Evolutionary conservation across 1,140 invertebrate genomes (phyloP).

Genomic region (Pararge aegeria): DNA sequence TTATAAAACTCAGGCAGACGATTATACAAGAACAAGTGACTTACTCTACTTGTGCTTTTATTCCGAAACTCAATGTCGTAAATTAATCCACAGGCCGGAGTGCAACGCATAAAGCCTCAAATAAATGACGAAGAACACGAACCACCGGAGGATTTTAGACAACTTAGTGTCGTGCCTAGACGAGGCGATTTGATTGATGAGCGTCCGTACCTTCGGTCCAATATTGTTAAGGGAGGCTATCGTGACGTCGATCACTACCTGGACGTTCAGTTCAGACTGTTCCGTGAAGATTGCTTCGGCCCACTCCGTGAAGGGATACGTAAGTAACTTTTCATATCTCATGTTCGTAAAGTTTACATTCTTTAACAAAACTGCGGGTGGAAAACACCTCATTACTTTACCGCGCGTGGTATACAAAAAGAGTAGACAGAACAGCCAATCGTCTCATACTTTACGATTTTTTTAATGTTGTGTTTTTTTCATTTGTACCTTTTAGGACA

Average conservation of each 20-base stretch:
- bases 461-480: no score
- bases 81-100: neutral
- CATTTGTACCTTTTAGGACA: no score
- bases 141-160: slow-evolving; percentile 71
- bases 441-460: no score
- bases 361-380: no score
- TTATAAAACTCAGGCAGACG: no score
- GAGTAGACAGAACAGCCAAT: no score
- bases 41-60: no score
- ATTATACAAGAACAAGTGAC: no score
- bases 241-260: slow-evolving; percentile 85
- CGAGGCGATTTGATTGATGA: slow-evolving; percentile 48
- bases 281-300: slow-evolving; percentile 87
- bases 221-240: slow-evolving; percentile 83
- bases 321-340: slow-evolving; percentile 28
- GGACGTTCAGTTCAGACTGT: slow-evolving; percentile 87
- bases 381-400: no score
- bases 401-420: no score
- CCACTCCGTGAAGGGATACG: slow-evolving; percentile 81
- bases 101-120: neutral
- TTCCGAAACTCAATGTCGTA: no score
- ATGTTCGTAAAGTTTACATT: no score
- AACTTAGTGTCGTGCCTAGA: slow-evolving; percentile 71
- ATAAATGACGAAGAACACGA: slow-evolving; percentile 42
- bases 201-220: slow-evolving; percentile 79